Evolutionary conservation across 2,888 invertebrate genomes (phyloP).

Genomic region (Anthrax anthrax): DNA sequence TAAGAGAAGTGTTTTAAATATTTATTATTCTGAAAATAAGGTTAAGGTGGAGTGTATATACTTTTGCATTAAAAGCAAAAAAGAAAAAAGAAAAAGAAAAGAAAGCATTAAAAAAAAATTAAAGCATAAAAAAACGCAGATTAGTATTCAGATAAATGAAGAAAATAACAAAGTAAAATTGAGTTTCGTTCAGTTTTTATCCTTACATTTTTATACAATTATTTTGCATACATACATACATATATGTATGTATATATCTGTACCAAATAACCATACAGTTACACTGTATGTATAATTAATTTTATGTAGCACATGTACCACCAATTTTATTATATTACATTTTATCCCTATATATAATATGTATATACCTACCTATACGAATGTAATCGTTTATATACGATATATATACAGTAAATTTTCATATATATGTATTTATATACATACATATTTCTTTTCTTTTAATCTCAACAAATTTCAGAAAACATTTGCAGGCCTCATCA

Average conservation of each 20-base stretch:
- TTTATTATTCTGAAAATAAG: slow-evolving; percentile 1
- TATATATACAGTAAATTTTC: too few species aligned
- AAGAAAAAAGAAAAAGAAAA: background rate
- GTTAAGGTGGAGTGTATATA: slow-evolving; percentile 3
- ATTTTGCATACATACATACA: too few species aligned
- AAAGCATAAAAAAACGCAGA: too few species aligned
- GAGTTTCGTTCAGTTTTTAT: slow-evolving; percentile 4
- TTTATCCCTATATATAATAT: too few species aligned
- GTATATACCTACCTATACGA: too few species aligned
- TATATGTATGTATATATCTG: background rate
- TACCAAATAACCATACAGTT: too few species aligned
- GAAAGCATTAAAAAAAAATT: too few species aligned
- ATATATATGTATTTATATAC: too few species aligned
- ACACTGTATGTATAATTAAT: slow-evolving; percentile 1
- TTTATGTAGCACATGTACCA: slow-evolving; percentile 4
- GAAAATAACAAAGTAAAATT: slow-evolving; percentile 5
- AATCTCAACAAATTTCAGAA: slow-evolving; percentile 2
- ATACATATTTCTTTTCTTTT: background rate
- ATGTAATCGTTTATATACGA: too few species aligned
- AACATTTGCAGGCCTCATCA: slow-evolving; percentile 7
- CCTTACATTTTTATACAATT: too few species aligned
- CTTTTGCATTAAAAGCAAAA: background rate
- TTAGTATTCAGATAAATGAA: too few species aligned
- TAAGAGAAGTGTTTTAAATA: background rate
- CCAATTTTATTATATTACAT: too few species aligned